Base-by-base conservation (phyloP, 2,113 vertebrate genomes). In the Corvus cornix region DNA sequence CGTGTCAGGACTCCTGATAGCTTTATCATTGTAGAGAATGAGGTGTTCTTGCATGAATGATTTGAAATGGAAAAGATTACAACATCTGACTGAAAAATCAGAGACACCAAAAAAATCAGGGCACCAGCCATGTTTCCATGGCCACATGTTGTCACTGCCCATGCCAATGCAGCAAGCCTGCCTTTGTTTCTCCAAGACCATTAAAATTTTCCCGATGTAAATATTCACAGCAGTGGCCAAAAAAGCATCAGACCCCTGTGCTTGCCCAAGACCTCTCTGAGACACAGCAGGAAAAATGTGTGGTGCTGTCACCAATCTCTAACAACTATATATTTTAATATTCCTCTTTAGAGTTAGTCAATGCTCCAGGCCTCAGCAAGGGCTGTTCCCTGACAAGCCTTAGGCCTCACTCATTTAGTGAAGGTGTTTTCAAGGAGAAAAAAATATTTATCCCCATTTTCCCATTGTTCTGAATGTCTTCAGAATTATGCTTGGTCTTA, bases 51-150 rank as follows among this genome's bases (percentile, higher is more conserved):
- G 56, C 49, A 14, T 70, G 46, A 84, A 62, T 78, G 26, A 70
- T 93, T 94, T 62, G 83, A 88, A 91, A 74, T 90, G 87, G 93
- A 96, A 96, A 94, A 92, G 28, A 68, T 92, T 60, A 89, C 60
- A 56, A 74, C 64, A 90, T 87, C 77, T 77, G 76, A 93, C 85
- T 0, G 0, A 94, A 94, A 90, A 78, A 75, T 77, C 67, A 56
- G 74, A 81, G 46, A 85, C 8, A 85, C 27, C 16, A 64, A 86
- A 85, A 92, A 74, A 72, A 52, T 37, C 49, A 20, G 31, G 14
- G 55, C 26, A 68, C 68, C 44, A 49, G 77, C 87, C n/a, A 33
- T 75, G 60, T 95, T 96, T 95, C 89, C 80, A 59, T 84, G 73
- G 78, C 58, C 62, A 5, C 62, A 79, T 60, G 66, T 82, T 91